Percentiles rank a stretch among this genome's conserved stretches.
Conservation (phyloP, 1,140 invertebrate genomes). For the Drosophila orosa region DNA sequence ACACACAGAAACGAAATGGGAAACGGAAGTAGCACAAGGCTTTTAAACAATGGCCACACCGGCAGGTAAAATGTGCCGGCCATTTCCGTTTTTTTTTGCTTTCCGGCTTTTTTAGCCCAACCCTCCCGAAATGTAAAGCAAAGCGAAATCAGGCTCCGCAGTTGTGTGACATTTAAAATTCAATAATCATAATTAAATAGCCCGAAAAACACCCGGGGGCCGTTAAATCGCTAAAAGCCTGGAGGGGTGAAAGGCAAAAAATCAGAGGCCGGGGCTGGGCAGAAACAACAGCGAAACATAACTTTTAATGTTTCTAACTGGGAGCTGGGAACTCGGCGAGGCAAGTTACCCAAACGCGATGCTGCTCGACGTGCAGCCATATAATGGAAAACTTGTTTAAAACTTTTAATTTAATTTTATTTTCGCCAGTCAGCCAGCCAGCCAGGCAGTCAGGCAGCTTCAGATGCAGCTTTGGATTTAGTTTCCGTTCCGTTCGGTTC, state of each 20-base stretch:
- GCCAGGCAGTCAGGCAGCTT: slow-evolving; percentile 13
- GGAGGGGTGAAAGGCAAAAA: slow-evolving; percentile 19
- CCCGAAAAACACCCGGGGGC: slow-evolving; percentile 30
- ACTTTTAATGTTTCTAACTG: slow-evolving; percentile 77
- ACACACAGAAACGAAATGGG: slow-evolving; percentile 11
- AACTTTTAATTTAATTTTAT: slow-evolving; percentile 82
- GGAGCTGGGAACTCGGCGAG: slow-evolving; percentile 53
- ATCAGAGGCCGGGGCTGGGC: slow-evolving; percentile 14
- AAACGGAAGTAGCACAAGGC: slow-evolving; percentile 62
- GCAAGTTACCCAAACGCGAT: slow-evolving; percentile 50
- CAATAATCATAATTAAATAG: slow-evolving; percentile 77
- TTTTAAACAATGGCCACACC: slow-evolving; percentile 70
- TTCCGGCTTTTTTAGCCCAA: not conserved
- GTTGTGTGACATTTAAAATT: slow-evolving; percentile 72
- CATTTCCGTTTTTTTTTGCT: slow-evolving; percentile 21
- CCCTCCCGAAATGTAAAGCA: not conserved
- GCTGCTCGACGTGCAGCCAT: slow-evolving; percentile 44
- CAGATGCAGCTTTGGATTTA: slow-evolving; percentile 42
- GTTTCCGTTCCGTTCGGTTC: slow-evolving; percentile 32
- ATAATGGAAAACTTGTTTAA: slow-evolving; percentile 81
- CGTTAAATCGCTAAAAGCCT: slow-evolving; percentile 33
- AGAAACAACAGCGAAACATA: slow-evolving; percentile 41
- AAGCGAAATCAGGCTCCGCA: slow-evolving; percentile 18
- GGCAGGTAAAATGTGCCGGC: slow-evolving; percentile 46
- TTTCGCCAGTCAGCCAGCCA: slow-evolving; percentile 49